A percentile compares a stretch with the other conserved stretches of the same genome.
These are phyloP conservation scores for Drosophila bunnanda DNA, from an alignment of 2,888 invertebrate species.

Conservation along the genomic window DNA sequence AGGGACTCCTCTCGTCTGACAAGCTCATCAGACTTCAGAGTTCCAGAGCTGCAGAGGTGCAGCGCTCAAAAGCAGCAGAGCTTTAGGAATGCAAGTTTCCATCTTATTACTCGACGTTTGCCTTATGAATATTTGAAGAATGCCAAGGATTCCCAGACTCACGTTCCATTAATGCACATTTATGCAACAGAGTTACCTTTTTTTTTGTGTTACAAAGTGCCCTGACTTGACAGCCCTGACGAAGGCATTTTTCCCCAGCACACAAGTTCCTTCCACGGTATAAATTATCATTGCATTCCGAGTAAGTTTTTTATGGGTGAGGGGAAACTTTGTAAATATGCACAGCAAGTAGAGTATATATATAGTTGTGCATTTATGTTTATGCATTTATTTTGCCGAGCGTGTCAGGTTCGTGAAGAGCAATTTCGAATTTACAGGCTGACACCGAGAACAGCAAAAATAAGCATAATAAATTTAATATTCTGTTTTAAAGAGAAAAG, in stretches of 20 bases:
- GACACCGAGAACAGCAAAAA: neutral
- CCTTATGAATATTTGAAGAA: conserved; percentile 49
- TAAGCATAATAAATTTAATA: conserved; percentile 1
- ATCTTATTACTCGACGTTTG: conserved; percentile 44
- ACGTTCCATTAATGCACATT: conserved; percentile 37
- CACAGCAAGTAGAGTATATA: neutral
- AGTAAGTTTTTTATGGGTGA: conserved; percentile 1
- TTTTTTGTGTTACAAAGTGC: conserved; percentile 16
- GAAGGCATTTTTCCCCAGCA: conserved; percentile 17
- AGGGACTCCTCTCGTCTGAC: conserved; percentile 20
- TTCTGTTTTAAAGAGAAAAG: neutral
- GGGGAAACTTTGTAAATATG: neutral
- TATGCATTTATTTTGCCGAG: conserved; percentile 16
- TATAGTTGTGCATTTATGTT: conserved; percentile 28
- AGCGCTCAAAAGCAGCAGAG: neutral
- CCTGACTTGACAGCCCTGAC: conserved; percentile 9
- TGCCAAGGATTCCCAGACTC: conserved; percentile 18
- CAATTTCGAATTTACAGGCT: conserved; percentile 14
- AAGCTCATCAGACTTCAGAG: conserved; percentile 22
- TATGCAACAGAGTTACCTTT: conserved; percentile 22
- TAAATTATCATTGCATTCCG: conserved; percentile 24
- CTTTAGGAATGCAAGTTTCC: conserved; percentile 34
- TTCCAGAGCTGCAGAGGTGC: conserved; percentile 9
- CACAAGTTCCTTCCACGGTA: neutral
- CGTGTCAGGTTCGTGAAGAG: conserved; percentile 12